Base-by-base conservation (phyloP, 2,797 vertebrate genomes). In the Pipistrellus kuhlii region DNA sequence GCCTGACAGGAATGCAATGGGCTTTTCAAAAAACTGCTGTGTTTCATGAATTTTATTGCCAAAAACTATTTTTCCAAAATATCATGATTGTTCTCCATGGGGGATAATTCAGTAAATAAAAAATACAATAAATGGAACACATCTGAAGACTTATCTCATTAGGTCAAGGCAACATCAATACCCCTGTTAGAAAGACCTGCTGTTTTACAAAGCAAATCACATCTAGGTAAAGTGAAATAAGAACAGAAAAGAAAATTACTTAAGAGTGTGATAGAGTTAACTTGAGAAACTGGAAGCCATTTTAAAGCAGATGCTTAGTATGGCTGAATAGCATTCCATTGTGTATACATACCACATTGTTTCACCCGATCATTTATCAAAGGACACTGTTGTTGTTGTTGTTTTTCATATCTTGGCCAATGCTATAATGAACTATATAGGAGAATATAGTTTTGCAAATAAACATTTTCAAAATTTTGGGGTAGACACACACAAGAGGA, bases 21-120 rank as follows among this genome's bases (percentile, higher is more conserved):
- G 20, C 9, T 84, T 71, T 94, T 69, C 68, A 64, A 78, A 82
- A 84, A 68, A 85, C 0, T 2, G 32, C 32, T 30, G 20, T 11
- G 20, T 92, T 88, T 85, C 30, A 62, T 90, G 69, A 82, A 91
- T 46, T 71, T 87, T 66, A 84, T 73, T 91, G 38, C 38, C 41
- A 59, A 64, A 94, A 77, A 18, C 0, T 77, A 18, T 51, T 85
- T 17, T 76, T 46, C 48, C 6, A 93, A 87, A 62, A 59, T 41
- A 87, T 20, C 38, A 76, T 88, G 68, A 75, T 21, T n/a, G 15
- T 93, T 73, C 51, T 92, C 75, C 15, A n/a, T n/a, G 44, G 14
- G 62, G 1, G n/a, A 64, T 85, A 84, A 92, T 85, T 93, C 68
- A 87, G 66, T 44, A 66, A 80, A 68, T 32, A 86, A 81, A 69